Evolutionary conservation across 2,797 vertebrate species (phyloP).

Genomic region (Spondyliosoma cantharus): DNA sequence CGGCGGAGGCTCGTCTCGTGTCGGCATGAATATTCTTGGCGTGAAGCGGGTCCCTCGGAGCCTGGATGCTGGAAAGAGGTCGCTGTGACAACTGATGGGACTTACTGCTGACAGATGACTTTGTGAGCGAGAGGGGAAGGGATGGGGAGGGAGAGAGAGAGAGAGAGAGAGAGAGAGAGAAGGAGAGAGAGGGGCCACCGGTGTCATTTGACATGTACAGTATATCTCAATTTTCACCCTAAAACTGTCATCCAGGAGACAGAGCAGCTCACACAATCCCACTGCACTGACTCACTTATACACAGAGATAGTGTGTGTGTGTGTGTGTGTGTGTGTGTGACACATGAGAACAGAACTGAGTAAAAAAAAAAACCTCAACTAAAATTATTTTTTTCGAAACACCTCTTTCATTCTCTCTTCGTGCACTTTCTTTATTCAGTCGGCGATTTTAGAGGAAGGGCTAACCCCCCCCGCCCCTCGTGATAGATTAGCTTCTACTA

Average conservation of each 20-base stretch:
- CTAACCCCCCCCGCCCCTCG: slow-evolving; percentile 15
- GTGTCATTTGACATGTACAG: slow-evolving; percentile 43
- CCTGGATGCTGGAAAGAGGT: slow-evolving; percentile 58
- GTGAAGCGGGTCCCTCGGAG: slow-evolving; percentile 54
- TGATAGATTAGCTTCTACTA: slow-evolving; percentile 64
- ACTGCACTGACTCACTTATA: neutral
- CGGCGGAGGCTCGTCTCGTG: slow-evolving; percentile 33
- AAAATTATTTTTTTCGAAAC: neutral
- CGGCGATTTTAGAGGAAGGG: slow-evolving; percentile 24
- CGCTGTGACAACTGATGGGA: slow-evolving; percentile 69
- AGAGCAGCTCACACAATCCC: neutral
- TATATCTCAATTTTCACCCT: slow-evolving; percentile 59
- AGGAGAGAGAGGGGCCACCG: slow-evolving; percentile 1
- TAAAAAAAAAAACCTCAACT: neutral
- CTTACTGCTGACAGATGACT: slow-evolving; percentile 78
- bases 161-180: slow-evolving; percentile 4
- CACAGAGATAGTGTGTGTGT: neutral
- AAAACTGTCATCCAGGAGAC: neutral
- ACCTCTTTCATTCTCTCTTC: neutral
- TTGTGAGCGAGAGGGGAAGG: slow-evolving; percentile 44
- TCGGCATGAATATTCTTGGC: slow-evolving; percentile 77
- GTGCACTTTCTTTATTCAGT: slow-evolving; percentile 45
- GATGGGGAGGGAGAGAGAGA: slow-evolving; percentile 5
- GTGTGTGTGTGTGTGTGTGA: neutral
- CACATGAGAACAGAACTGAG: neutral